Conservation (phyloP, 2,113 vertebrate genomes). For the Rhynchomys soricoides region DNA sequence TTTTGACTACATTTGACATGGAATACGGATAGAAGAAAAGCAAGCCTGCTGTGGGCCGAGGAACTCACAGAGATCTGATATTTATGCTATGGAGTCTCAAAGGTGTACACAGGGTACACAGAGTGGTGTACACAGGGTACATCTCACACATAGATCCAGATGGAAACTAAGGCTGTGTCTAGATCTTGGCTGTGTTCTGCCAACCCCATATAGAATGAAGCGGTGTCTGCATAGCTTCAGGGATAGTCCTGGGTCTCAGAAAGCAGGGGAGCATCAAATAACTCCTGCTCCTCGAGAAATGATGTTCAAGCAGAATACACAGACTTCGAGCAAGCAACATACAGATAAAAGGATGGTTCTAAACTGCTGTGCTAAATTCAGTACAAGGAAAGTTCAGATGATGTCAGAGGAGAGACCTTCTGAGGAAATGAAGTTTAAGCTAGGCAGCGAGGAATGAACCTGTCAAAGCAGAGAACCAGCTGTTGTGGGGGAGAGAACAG, state of each 20-base stretch:
- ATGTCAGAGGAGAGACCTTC: not conserved
- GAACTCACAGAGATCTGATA: not conserved
- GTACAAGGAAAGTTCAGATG: not conserved
- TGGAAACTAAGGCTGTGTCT: not conserved
- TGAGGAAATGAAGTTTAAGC: not conserved
- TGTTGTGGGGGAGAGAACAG: not conserved
- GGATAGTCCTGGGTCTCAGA: not conserved
- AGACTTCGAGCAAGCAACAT: not conserved
- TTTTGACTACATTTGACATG: not conserved
- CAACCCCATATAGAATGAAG: not conserved
- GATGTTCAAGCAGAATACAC: not conserved
- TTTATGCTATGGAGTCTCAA: not conserved
- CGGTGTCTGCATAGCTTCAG: accelerated
- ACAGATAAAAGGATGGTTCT: not conserved
- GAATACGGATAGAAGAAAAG: not conserved
- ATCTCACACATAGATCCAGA: not conserved
- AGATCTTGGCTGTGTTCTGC: not conserved
- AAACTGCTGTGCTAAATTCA: not conserved
- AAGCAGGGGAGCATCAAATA: not conserved
- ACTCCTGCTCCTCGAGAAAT: not conserved
- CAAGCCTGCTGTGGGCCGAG: not conserved
- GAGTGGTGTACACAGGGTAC: not conserved
- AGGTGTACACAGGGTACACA: not conserved
- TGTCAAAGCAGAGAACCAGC: not conserved
- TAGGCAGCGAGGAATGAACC: not conserved